A percentile compares a stretch with the other conserved stretches of the same genome.
Evolutionary conservation across 2,113 vertebrate species (phyloP).

Genomic region (Myiagra hebetior): DNA sequence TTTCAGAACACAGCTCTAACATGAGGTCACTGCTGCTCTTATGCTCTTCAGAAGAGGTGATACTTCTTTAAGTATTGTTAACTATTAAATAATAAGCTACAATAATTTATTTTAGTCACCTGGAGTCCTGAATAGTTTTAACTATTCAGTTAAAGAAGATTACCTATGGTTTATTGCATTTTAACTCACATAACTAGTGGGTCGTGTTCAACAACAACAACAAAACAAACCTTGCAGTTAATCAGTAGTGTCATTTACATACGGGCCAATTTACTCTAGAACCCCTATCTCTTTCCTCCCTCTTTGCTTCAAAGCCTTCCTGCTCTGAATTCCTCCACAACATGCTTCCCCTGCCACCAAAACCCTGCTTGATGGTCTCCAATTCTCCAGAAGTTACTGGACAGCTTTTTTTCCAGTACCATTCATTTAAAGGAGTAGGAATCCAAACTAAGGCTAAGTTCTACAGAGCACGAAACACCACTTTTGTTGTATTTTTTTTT

Average conservation of each 20-base stretch:
- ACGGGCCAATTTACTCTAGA: background rate
- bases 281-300: accelerated
- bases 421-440: background rate
- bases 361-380: background rate
- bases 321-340: background rate
- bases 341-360: background rate
- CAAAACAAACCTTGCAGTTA: background rate
- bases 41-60: background rate
- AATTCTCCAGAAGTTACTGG: background rate
- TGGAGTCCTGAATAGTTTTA: background rate
- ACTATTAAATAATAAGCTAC: background rate
- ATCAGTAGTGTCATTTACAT: background rate
- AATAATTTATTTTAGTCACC: background rate
- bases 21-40: background rate
- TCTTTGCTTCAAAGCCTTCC: background rate
- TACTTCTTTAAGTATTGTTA: background rate
- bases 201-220: background rate
- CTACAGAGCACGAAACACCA: background rate
- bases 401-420: background rate
- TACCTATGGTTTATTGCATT: background rate
- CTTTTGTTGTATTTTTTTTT: background rate
- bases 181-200: background rate
- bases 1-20: background rate
- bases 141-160: no score
- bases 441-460: background rate